Base-by-base conservation (phyloP, 2,113 vertebrate genomes). In the Diphyllodes magnificus region DNA sequence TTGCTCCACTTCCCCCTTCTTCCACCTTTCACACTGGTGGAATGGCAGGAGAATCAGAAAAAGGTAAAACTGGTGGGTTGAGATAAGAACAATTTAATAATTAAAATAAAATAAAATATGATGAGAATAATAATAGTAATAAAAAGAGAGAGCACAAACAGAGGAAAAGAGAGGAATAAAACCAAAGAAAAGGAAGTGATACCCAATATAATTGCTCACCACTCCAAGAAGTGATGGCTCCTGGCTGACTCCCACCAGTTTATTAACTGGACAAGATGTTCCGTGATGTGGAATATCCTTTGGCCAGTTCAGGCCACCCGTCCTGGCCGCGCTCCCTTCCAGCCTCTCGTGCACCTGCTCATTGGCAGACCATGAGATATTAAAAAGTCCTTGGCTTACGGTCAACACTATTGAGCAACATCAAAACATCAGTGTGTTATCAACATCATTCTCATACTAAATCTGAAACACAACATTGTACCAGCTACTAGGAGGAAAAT, bases 191-290 rank as follows among this genome's bases (percentile, higher is more conserved):
- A 75, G 21, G 8, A 60, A 61, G 6, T 31, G 3, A 45, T 60
- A 30, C 6, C n/a, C 9, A 53, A 1, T 13, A 15, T 20, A 53
- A 68, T 31, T 82, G 11, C n/a, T 75, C 24, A 68, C 16, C 20
- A 68, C 2, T 5, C 14, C n/a, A 45, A 82, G n/a, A 20, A 68
- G 53, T 0, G 3, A 39, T 40, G 0, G 20, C 28, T 68, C 21
- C 39, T 40, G 24, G 40, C 7, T 11, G 47, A 15, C 9, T 76
- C 40, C 9, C 25, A 45, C 21, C 20, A 53, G 13, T 61, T 76
- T 47, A 76, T 54, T 53, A 40, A 47, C 24, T 35, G 35, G 61
- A 59, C 10, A 47, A 25, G 45, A 68, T 10, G 13, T 40, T 39
- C 28, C n/a, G 1, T 60, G 45, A 24, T 21, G 45, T 15, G 16